Evolutionary conservation across 2,888 invertebrate species (phyloP), one percentile per base, ranked within the genome.

Genomic region (Sarcophaga variegata): DNA sequence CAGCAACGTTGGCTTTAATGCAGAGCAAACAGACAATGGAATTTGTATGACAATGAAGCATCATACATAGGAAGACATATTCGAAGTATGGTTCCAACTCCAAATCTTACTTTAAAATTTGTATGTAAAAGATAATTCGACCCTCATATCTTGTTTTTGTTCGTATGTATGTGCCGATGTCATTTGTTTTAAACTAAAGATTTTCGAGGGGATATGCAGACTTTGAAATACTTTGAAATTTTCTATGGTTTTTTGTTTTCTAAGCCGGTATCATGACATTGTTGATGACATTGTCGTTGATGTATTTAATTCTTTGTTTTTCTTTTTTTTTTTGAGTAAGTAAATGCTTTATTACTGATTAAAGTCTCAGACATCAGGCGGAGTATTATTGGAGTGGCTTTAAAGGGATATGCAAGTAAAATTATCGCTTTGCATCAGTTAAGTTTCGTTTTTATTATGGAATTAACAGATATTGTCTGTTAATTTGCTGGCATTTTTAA

Each of bases 151-250:
- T 37, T 22, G 22, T 22, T 8, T 37, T 37, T 37, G 37, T 37
- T 37, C 20, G 25, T 54, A 11, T 20, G 47, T 10, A n/a, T 49
- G 27, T 14, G 22, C 62, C 17, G 25, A 6, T 67, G 14, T 20
- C 11, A 27, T 49, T 37, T 22, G 25, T 70, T 59, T 67, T 45
- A 63, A 76, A 62, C 60, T 62, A 79, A 76, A 78, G 67, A 71
- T 75, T 66, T 20, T 80, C 70, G 22, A 20, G 67, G 70, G 75
- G 49, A 71, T 76, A 45, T 85, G 84, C 77, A 71, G 67, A 81
- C 80, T 76, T 66, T 80, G 66, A 85, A 81, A 76, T 85, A 76
- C 84, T 85, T 85, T 85, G 84, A 85, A 80, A 85, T 80, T 76
- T 85, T 60, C 20, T 71, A 22, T 62, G 70, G 83, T 37, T 83